Evolutionary conservation across 1,140 invertebrate species (phyloP), one percentile per base, ranked within the genome.

Genomic region (Drosophila lacertosa): DNA sequence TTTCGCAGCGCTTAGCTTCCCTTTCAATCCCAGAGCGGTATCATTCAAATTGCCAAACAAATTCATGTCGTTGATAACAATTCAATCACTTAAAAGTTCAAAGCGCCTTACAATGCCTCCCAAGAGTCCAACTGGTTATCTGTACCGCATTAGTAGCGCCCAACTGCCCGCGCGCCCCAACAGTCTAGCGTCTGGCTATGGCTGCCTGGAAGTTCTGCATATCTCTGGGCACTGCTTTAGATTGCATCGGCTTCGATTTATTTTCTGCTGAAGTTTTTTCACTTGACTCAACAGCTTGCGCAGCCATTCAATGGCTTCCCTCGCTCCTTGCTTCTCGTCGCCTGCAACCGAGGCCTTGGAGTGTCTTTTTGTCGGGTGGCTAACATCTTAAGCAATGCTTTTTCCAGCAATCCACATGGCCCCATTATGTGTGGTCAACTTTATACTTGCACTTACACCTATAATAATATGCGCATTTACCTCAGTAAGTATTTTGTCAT

Each of bases 81-180:
- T 86, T 86, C 81, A 84, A 86, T 84, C 81, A 84, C 80, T 84
- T 80, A 77, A 74, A 64, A 86, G 77, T 84, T 80, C 73, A 70
- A 76, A 80, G 73, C 77, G 80, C 50, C 71, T 65, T 58, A 69
- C 79, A 82, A 83, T 74, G 53, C 57, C 53, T 47, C 47, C 71
- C 53, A 42, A 48, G 67, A 58, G 71, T 74, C 40, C 39, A 65
- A 59, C 59, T 64, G 47, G 47, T n/a, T 39, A 60, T 50, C 45
- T 29, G 53, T 15, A 42, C 11, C 24, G 54, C 39, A 44, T 42
- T 42, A 10, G 10, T 3, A 42, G 16, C 16, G 16, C 18, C 4
- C 15, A 42, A 42, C 20, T 7, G 7, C 26, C 26, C 16, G 5
- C n/a, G 7, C 4, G 2, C 10, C 5, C 16, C 44, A 13, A 4